Conservation (phyloP, 2,888 invertebrate genomes). For the Drosophila parthenogenetica region DNA sequence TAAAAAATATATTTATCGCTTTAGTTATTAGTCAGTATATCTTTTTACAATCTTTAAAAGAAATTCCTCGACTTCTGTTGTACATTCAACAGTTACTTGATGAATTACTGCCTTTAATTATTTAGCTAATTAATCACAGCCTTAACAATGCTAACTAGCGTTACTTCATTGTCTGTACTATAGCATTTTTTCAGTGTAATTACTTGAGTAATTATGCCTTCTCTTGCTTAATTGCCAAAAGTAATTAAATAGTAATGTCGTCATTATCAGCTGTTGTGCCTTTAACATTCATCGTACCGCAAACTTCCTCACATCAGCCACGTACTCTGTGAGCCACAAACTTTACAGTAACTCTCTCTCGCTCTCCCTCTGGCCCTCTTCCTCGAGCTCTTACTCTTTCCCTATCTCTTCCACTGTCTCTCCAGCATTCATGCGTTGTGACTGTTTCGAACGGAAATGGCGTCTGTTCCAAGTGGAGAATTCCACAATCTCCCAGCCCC, state of each 20-base stretch:
- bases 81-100: background rate
- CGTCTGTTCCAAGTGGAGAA: slow-evolving; percentile 14
- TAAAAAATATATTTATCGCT: too few relatives aligned
- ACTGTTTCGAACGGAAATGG: slow-evolving; percentile 43
- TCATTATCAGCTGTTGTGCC: slow-evolving; percentile 6
- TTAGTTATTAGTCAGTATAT: too few relatives aligned
- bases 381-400: background rate
- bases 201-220: slow-evolving; percentile 3
- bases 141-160: background rate
- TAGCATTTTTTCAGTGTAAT: slow-evolving; percentile 5
- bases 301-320: slow-evolving; percentile 1
- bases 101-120: background rate
- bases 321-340: background rate
- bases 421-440: slow-evolving; percentile 12
- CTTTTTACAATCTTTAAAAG: background rate
- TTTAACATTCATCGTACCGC: background rate
- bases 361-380: background rate
- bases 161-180: background rate
- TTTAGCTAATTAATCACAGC: background rate
- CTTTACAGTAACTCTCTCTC: slow-evolving; percentile 12
- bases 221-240: slow-evolving; percentile 15
- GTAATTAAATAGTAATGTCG: slow-evolving; percentile 16
- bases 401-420: background rate
- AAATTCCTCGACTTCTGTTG: background rate
- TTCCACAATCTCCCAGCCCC: background rate